Base-by-base conservation (phyloP, 1,140 invertebrate species). In the Dinothrombium tinctorium region DNA sequence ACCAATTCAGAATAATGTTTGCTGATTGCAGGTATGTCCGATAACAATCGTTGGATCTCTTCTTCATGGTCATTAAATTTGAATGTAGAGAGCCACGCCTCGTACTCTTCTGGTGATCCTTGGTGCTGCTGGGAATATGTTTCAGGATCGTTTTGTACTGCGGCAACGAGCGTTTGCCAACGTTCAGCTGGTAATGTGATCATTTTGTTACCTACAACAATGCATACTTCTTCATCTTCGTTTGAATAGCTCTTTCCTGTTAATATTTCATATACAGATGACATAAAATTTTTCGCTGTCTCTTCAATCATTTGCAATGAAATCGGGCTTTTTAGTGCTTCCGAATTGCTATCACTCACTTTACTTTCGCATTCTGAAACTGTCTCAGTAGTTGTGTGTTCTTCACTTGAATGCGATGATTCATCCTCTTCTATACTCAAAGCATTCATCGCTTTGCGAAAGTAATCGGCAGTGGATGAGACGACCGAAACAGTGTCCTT, bases 401-500 rank as follows among this genome's bases (percentile, higher is more conserved):
- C 17, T 32, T 32, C 29, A 5, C 17, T 17, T 12, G 12, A 4
- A 12, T 32, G 5, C 5, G 4, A 5, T 32, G 29, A 12, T 12
- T 37, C 35, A 37, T 37, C 35, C n/a, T 37, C 19, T 4, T 4
- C 1, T n/a, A 20, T 23, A 21, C n/a, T 23, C 5, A 37, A 17
- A 4, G 35, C 29, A 19, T 33, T 43, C 7, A 45, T 28, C 17
- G 26, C 74, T 53, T 73, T 72, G 48, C 69, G 69, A 24, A 75
- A 58, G 21, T 64, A 67, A 41, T 60, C 64, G 7, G 70, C 68
- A 33, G 59, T 59, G 2, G 69, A 70, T 26, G 64, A 62, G 40
- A 74, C 66, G 17, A 71, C 68, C 55, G 65, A 65, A 35, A 57
- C 67, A 4, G 73, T 72, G 57, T 37, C 19, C n/a, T 5, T 11